Evolutionary conservation across 2,113 vertebrate species (phyloP).

Genomic region (Poecilia latipinna): DNA sequence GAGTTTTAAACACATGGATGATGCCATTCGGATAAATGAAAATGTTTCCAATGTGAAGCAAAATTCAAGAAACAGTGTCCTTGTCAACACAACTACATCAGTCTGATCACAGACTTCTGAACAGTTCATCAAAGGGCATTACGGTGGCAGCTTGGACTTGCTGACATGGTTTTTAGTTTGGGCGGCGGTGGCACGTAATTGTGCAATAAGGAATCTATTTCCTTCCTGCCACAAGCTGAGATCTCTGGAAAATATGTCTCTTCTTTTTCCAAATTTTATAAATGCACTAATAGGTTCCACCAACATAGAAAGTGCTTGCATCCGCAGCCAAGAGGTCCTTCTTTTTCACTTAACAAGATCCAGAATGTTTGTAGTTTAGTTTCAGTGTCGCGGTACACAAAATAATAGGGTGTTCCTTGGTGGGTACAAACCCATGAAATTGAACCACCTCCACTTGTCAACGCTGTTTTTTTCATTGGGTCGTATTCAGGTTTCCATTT

Average conservation of each 20-base stretch:
- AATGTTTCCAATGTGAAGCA: neutral
- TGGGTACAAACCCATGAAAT: constrained; percentile 46
- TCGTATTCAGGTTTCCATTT: constrained; percentile 53
- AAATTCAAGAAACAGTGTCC: too few relatives aligned
- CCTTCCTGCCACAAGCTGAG: constrained; percentile 66
- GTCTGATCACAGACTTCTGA: too few relatives aligned
- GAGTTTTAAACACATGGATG: neutral
- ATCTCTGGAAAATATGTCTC: constrained; percentile 66
- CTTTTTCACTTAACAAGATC: constrained; percentile 54
- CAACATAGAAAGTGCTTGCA: constrained; percentile 68
- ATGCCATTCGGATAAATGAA: neutral
- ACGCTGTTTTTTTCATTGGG: constrained; percentile 8
- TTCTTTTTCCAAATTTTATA: constrained; percentile 52
- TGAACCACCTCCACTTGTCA: constrained; percentile 25
- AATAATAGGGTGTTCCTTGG: constrained; percentile 8
- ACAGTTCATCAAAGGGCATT: too few relatives aligned
- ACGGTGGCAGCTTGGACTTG: neutral
- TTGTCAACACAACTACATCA: too few relatives aligned
- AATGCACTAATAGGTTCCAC: constrained; percentile 63
- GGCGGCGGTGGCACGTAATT: constrained; percentile 50
- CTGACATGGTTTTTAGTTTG: constrained; percentile 27
- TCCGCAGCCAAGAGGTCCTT: constrained; percentile 17
- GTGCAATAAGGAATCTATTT: constrained; percentile 67
- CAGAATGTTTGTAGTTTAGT: constrained; percentile 60
- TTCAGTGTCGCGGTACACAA: constrained; percentile 59